Conservation (phyloP, 2,888 invertebrate species). For the Sceliomorpha sp. region DNA sequence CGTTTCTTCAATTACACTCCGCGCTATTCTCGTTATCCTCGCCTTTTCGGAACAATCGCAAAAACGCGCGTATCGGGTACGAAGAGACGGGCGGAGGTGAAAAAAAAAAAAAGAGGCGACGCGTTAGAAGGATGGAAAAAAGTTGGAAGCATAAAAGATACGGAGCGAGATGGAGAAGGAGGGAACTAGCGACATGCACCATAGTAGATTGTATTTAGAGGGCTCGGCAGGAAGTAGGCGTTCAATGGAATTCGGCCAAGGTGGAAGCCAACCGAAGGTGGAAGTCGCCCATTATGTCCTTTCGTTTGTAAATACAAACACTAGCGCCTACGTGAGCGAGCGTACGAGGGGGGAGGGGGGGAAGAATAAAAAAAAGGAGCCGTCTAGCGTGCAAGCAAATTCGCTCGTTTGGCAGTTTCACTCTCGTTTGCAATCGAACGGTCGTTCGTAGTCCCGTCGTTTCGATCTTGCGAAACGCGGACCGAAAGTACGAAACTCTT, state of each 20-base stretch:
- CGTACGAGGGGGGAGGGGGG: no score
- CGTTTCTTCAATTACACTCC: no score
- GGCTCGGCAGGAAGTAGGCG: constrained; percentile 78
- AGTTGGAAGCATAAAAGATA: constrained; percentile 39
- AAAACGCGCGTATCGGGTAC: no score
- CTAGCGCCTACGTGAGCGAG: constrained; percentile 47
- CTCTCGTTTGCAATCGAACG: constrained; percentile 32
- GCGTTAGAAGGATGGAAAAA: constrained; percentile 32
- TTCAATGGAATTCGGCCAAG: constrained; percentile 78
- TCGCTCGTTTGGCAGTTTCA: constrained; percentile 23
- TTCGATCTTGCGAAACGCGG: no score
- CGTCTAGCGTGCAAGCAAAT: constrained; percentile 31
- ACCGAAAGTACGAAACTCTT: no score
- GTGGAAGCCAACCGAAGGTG: constrained; percentile 72
- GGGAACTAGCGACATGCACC: constrained; percentile 50
- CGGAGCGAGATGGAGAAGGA: constrained; percentile 20
- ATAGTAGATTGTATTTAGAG: constrained; percentile 69
- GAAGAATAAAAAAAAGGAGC: no score
- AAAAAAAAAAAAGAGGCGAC: constrained; percentile 31
- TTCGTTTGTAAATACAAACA: constrained; percentile 59
- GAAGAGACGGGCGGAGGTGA: constrained; percentile 15
- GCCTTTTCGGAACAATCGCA: no score
- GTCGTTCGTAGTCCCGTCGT: neutral
- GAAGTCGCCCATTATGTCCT: constrained; percentile 73
- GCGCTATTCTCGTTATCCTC: no score